Evolutionary conservation across 2,888 invertebrate species (phyloP), one percentile per base, ranked within the genome.

Genomic region (Melolontha melolontha): DNA sequence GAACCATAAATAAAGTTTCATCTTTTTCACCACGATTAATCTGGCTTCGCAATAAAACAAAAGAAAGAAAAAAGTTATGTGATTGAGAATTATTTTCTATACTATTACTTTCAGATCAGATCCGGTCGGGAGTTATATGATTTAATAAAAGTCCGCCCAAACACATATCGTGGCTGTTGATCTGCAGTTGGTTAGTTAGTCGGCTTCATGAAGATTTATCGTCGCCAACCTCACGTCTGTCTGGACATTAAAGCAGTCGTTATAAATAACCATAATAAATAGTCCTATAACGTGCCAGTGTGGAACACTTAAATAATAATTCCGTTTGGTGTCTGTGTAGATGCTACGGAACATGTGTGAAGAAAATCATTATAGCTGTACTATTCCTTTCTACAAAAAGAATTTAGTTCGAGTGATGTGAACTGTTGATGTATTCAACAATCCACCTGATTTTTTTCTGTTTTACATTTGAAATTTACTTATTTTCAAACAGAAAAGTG

Each of bases 171-270:
- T 22, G 39, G 42, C 27, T 16, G 57, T 14, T 42, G 57, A 57
- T 57, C 57, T 42, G 44, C 44, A 42, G 16, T 44, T 27, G 27
- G 22, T 57, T 44, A 57, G 57, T 47, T 66, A 54, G 66, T 55
- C 47, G 39, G 57, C 17, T 44, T 66, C 66, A 66, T 52, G 44
- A 66, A 66, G 66, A 66, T 66, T 66, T 66, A 66, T 66, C 54
- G 54, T 39, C 44, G 54, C 39, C 66, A 57, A 66, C 47, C 44
- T 66, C 66, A 49, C 42, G 55, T 66, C 42, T 49, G 66, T 66
- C 66, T 22, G 66, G 39, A 66, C 64, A 64, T 64, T 64, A 64
- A 64, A 51, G 64, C 64, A 41, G 40, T 39, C 50, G 64, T 51
- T 64, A 64, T 50, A 64, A 64, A 64, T 64, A 64, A 64, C 64